These are phyloP conservation scores for Channallabes apus DNA, from an alignment of 2,797 vertebrate species.

Conservation along the genomic window DNA sequence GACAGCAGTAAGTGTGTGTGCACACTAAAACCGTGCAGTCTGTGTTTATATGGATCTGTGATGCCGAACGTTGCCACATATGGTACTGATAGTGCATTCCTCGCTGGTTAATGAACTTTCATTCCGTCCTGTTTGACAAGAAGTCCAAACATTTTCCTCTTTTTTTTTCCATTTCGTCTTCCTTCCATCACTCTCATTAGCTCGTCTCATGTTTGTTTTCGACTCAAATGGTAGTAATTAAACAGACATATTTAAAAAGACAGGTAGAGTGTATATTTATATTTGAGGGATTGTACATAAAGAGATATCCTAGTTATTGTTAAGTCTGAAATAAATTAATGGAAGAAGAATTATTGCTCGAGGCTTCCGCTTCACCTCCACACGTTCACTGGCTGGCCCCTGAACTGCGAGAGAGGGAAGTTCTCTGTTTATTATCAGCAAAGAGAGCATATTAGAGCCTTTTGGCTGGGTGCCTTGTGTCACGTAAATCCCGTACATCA, in stretches of 20 bases:
- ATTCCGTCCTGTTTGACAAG: conserved; percentile 35
- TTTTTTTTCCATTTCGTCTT: background rate
- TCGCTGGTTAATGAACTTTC: conserved; percentile 20
- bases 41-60: conserved; percentile 25
- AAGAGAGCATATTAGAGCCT: too few species aligned
- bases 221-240: background rate
- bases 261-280: background rate
- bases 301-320: background rate
- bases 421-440: too few species aligned
- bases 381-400: too few species aligned
- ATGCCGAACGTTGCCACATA: conserved; percentile 29
- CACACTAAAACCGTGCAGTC: background rate
- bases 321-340: too few species aligned
- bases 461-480: too few species aligned
- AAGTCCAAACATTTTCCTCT: conserved; percentile 12
- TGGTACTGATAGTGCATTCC: conserved; percentile 24
- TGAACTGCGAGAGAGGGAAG: too few species aligned
- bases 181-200: background rate
- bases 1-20: background rate
- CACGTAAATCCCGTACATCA: too few species aligned
- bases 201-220: background rate
- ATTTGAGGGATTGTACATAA: conserved; percentile 3
- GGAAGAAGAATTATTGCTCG: too few species aligned
- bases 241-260: background rate
- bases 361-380: too few species aligned